Percentiles rank a stretch among this genome's conserved stretches.
These are phyloP conservation scores for Sciurus niger DNA, from an alignment of 2,113 vertebrate genomes.

Conservation along the genomic window DNA sequence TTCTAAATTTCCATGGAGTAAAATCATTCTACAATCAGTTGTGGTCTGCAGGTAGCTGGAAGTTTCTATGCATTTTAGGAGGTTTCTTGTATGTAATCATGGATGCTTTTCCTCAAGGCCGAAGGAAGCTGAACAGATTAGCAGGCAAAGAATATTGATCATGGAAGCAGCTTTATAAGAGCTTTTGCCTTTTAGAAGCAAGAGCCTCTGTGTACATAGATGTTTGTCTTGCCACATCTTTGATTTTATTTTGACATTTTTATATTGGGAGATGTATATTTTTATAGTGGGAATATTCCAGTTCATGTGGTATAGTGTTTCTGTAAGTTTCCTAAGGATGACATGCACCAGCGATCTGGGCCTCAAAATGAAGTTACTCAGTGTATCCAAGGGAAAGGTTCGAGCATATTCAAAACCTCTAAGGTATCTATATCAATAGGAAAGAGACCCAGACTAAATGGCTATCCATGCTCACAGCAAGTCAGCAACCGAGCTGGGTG, in stretches of 20 bases:
- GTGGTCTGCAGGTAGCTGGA: not conserved
- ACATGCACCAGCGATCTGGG: not conserved
- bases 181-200: not conserved
- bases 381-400: not conserved
- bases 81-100: not conserved
- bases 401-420: not conserved
- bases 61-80: slow-evolving; percentile 11
- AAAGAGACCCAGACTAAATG: not conserved
- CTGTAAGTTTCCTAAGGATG: slow-evolving; percentile 28
- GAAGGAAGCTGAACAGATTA: slow-evolving; percentile 21
- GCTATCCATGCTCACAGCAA: fast-evolving
- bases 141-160: not conserved
- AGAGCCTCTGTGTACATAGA: not conserved
- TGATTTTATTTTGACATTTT: slow-evolving; percentile 43
- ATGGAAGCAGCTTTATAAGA: not conserved
- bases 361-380: not conserved
- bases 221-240: not conserved
- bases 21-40: not conserved
- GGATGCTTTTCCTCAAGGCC: slow-evolving; percentile 9
- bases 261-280: slow-evolving; percentile 17
- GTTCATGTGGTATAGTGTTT: not conserved
- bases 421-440: not conserved
- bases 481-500: too few relatives aligned
- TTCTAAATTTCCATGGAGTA: not conserved
- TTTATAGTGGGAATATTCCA: not conserved